Evolutionary conservation across 2,797 vertebrate genomes (phyloP), one percentile per base, ranked within the genome.

Genomic region (Enteromius afrohamiltoni): DNA sequence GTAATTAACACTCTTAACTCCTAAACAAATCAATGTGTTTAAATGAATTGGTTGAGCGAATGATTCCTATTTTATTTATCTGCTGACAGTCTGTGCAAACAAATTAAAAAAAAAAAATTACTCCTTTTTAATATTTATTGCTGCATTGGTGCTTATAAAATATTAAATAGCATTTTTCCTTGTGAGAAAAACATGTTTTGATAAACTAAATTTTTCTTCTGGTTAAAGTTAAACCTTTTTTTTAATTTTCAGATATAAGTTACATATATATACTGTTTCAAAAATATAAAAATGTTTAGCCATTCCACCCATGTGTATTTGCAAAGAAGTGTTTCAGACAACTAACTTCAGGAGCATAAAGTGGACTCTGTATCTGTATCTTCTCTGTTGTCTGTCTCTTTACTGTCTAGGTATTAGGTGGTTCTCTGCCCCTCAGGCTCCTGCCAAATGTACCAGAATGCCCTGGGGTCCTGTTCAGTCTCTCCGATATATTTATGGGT

Each of bases 401-500:
- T 77, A 75, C 37, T 31, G 84, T 82, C 85, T 83, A 79, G 71
- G 73, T 86, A 88, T 90, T 88, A 87, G 86, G 87, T 89, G 67
- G 84, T 68, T 86, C 85, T 75, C 82, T 83, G 71, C 45, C 89
- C 84, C 87, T 55, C 65, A 73, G 87, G 86, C 85, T 87, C 58
- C 83, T 86, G 89, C 86, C 87, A 86, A 89, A 86, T 89, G 85
- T 86, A 88, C 88, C 88, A 88, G 73, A 74, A 88, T 90, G 89
- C 90, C 90, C 88, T 21, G 71, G 87, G 87, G 91, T 83, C 87
- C 80, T 80, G 91, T 60, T 21, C 80, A 86, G 90, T 71, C 88
- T 91, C 86, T 85, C 85, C 79, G 88, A 87, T 88, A 88, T 85
- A 91, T 92, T 91, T 90, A 89, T 87, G 80, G 91, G 82, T 86